These are phyloP conservation scores for Morpho deidamia DNA, from an alignment of 2,888 invertebrate genomes.

Conservation along the genomic window DNA sequence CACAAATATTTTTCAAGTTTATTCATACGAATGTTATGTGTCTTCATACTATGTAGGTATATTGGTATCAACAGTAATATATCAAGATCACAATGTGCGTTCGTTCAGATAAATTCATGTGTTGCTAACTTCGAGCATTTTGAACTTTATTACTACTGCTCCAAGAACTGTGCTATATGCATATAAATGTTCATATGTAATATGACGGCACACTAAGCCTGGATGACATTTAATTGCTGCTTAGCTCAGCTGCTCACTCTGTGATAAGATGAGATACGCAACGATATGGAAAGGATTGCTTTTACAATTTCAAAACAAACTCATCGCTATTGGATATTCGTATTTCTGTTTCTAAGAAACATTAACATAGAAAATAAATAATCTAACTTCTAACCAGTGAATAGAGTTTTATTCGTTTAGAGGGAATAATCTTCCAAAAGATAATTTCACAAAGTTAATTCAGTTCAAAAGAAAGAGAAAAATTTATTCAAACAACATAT, in stretches of 20 bases:
- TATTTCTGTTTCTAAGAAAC: too few relatives aligned
- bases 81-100: conserved; percentile 3
- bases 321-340: too few relatives aligned
- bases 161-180: not conserved
- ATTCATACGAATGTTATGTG: not conserved
- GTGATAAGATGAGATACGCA: conserved; percentile 8
- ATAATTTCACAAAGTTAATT: too few relatives aligned
- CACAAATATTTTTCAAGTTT: too few relatives aligned
- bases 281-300: conserved; percentile 9
- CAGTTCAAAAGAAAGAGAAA: too few relatives aligned
- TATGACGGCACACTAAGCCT: conserved; percentile 4
- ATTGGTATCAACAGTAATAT: conserved; percentile 5
- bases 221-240: conserved; percentile 13
- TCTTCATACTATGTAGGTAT: not conserved
- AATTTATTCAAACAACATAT: too few relatives aligned
- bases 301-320: not conserved
- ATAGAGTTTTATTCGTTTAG: too few relatives aligned
- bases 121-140: not conserved
- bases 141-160: not conserved
- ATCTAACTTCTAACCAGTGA: too few relatives aligned
- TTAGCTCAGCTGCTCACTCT: conserved; percentile 8
- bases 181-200: not conserved
- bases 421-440: too few relatives aligned
- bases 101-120: not conserved
- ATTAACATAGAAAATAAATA: too few relatives aligned